Evolutionary conservation across 64 coral and sea anemone species (phyloP), one percentile per base, ranked within the genome.

Genomic region (Pachyseris speciosa): DNA sequence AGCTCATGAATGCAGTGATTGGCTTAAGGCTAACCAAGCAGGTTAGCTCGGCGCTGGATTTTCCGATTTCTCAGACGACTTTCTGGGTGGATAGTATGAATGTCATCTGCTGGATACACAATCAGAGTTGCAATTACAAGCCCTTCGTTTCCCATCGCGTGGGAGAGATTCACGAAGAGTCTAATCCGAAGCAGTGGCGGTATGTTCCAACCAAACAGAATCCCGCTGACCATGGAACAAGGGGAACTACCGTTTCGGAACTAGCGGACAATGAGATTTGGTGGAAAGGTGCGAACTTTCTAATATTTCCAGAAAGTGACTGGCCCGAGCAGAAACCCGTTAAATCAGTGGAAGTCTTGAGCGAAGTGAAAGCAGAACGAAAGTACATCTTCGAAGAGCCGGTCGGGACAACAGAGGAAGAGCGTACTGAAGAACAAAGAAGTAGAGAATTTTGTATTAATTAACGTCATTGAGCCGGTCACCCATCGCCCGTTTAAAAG

Each of bases 101-200:
- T 38, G 81, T 69, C 26, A 41, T 36, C 4, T 84, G 2, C 47
- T 84, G 59, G 80, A 67, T 84, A 22, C 37, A 60, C 27, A 60
- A 60, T 7, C 77, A 87, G 74, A 94, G 92, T 41, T 52, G 77
- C 5, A 45, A 84, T 52, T 89, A 89, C 39, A 94, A 94, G 31
- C 80, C 80, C 58, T 91, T 91, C 13, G 81, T 95, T 31, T 73
- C 83, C 0, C 83, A 95, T 41, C 29, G 88, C n/a, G 88, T 95
- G 60, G 94, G 88, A 9, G 83, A 95, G 75, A 91, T 91, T 22
- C 88, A 95, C 8, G 88, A 95, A 53, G 22, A 95, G 3, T 81
- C 87, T 9, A 85, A 44, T 44, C 87, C 87, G 7, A 49, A 88
- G n/a, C 92, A 88, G 41, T 88, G 92, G 92, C 53, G 86, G 61